Evolutionary conservation across 2,888 invertebrate genomes (phyloP).

Genomic region (Vesta saturnalis): DNA sequence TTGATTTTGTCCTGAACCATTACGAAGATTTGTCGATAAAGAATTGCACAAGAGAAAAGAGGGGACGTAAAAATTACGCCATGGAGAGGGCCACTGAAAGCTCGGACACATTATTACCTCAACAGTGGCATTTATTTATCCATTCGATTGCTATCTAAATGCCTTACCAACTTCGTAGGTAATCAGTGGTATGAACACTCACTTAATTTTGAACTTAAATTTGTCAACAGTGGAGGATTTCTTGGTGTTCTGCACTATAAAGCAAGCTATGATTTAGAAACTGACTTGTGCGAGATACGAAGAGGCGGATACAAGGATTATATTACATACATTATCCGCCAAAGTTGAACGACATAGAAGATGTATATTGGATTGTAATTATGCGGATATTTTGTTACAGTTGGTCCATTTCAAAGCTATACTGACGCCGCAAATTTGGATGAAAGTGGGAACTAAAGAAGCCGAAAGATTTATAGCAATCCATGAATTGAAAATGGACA

Average conservation of each 20-base stretch:
- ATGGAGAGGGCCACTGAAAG: slow-evolving; percentile 17
- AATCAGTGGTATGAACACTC: background rate
- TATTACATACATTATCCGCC: slow-evolving; percentile 34
- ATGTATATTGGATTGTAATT: slow-evolving; percentile 11
- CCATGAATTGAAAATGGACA: slow-evolving; percentile 31
- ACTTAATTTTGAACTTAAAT: background rate
- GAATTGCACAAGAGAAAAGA: slow-evolving; percentile 14
- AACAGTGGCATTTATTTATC: slow-evolving; percentile 39
- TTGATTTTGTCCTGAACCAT: slow-evolving; percentile 24
- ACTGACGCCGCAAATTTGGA: slow-evolving; percentile 31
- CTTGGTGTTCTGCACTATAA: slow-evolving; percentile 21
- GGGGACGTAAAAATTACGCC: background rate
- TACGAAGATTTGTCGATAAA: slow-evolving; percentile 24
- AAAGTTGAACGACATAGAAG: background rate
- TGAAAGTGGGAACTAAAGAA: slow-evolving; percentile 28
- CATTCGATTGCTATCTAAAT: slow-evolving; percentile 33
- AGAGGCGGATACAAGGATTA: slow-evolving; percentile 38
- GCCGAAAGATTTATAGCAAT: slow-evolving; percentile 29
- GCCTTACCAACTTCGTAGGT: slow-evolving; percentile 31
- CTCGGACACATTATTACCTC: slow-evolving; percentile 22
- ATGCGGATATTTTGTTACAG: slow-evolving; percentile 32
- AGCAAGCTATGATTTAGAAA: slow-evolving; percentile 19
- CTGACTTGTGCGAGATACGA: slow-evolving; percentile 31
- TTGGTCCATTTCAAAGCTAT: slow-evolving; percentile 29
- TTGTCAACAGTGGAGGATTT: slow-evolving; percentile 26